A percentile compares a stretch with the other conserved stretches of the same genome.
Conservation (phyloP, 2,113 vertebrate genomes). For the Vulpes vulpes region DNA sequence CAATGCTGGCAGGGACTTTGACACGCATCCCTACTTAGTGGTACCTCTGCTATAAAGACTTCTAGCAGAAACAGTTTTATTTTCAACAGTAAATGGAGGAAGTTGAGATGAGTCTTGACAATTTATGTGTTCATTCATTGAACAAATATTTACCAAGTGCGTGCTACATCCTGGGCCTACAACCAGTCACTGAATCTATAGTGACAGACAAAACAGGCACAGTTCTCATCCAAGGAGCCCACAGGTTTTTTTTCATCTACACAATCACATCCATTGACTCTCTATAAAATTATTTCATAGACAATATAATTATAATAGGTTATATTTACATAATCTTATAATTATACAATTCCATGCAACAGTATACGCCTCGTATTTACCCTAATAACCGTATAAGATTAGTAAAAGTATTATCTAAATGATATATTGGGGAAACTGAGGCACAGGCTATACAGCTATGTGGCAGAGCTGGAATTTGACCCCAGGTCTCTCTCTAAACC, state of each 20-base stretch:
- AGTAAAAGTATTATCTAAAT: not conserved
- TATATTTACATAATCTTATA: not conserved
- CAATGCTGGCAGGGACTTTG: not conserved
- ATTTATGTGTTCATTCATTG: slow-evolving; percentile 33
- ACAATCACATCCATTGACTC: not conserved
- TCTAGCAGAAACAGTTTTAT: not conserved
- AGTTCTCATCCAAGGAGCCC: not conserved
- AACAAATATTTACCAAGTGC: slow-evolving; percentile 13
- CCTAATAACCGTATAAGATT: not conserved
- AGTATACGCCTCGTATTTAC: not conserved
- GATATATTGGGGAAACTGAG: not conserved
- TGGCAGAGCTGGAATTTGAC: not conserved
- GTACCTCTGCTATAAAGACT: not conserved
- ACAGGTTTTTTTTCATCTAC: not conserved
- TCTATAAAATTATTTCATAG: not conserved
- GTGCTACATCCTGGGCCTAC: slow-evolving; percentile 29
- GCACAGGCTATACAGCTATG: not conserved
- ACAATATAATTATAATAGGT: not conserved
- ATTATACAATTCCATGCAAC: not conserved
- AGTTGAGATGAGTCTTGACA: not conserved
- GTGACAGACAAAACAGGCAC: not conserved
- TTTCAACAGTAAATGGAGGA: not conserved
- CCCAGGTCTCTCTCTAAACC: not conserved
- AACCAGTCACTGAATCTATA: not conserved
- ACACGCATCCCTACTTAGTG: not conserved